Base-by-base conservation (phyloP, 2,113 vertebrate genomes). In the Spermophilus dauricus region DNA sequence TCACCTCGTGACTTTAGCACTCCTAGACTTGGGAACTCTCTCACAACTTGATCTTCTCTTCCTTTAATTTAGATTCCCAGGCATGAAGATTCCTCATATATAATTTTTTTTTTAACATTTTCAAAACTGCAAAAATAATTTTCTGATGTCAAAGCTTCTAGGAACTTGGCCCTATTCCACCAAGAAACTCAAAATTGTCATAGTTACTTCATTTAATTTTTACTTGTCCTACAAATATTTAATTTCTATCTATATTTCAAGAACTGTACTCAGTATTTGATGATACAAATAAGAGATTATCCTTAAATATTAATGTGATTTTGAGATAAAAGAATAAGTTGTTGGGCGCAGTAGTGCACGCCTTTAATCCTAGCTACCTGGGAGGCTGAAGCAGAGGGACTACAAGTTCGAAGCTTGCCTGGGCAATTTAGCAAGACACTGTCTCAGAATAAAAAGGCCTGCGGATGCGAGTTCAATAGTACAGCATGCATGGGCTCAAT, bases 41-140 rank as follows among this genome's bases (percentile, higher is more conserved):
- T 86, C 56, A 61, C 37, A 81, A 53, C 5, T 39, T 65, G n/a
- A 86, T 48, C 42, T 73, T 58, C 42, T 22, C 45, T 72, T 80
- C 28, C 53, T 89, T 81, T 77, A 89, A 89, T 86, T 88, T 88
- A 81, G 2, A 5, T 89, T 22, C 37, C 42, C 42, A 82, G 30
- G 69, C 82, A 32, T 72, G 4, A 10, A 86, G n/a, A 77, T 77
- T 83, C 30, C 42, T 77, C 20, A 28, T 45, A 45, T 81, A 75
- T 91, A 85, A 67, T 58, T 85, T 95, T 42, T 39, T n/a, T 45
- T 77, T 94, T 63, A 85, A 89, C 9, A 67, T 89, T 96, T 63
- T 63, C 61, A 63, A 63, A 63, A 32, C 32, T 34, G 32, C 32
- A 69, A 69, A 69, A 69, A 69, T 69, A 69, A n/a, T 69, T 34